Conservation (phyloP, 2,888 invertebrate genomes). For the Pseudococcus viburni region DNA sequence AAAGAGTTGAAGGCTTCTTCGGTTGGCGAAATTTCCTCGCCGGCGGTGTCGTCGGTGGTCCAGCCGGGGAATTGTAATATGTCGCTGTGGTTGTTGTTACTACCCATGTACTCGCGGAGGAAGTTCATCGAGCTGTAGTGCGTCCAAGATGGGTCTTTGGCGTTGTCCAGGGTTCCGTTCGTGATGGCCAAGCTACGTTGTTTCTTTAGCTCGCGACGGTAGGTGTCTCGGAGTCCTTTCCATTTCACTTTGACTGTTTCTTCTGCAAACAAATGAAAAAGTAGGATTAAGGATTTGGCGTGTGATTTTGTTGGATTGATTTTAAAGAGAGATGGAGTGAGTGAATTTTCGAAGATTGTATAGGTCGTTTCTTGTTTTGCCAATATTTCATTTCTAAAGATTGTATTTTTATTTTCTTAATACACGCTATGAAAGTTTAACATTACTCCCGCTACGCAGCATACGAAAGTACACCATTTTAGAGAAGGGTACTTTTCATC, state of each 20-base stretch:
- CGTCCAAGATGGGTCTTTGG: constrained; percentile 61
- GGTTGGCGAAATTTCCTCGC: constrained; percentile 38
- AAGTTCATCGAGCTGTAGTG: constrained; percentile 65
- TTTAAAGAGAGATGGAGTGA: no score
- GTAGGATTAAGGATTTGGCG: background rate
- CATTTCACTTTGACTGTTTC: constrained; percentile 65
- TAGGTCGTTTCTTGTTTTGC: no score
- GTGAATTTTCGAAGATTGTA: no score
- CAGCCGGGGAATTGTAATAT: constrained; percentile 61
- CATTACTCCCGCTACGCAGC: no score
- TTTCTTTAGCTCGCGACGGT: constrained; percentile 62
- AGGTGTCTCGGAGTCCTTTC: constrained; percentile 64
- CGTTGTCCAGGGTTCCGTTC: constrained; percentile 25
- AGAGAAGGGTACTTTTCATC: no score
- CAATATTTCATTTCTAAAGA: no score
- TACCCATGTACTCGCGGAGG: constrained; percentile 62
- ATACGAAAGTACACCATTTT: no score
- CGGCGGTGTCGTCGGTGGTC: constrained; percentile 42
- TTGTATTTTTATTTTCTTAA: no score
- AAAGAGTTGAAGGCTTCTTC: constrained; percentile 58
- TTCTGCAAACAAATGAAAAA: constrained; percentile 28
- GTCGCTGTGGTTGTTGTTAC: constrained; percentile 61
- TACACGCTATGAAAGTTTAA: no score
- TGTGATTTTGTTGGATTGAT: no score
- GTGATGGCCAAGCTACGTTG: constrained; percentile 52